Evolutionary conservation across 23 tunicate genomes (phyloP), one percentile per base, ranked within the genome.

Genomic region (Halocynthia aurantium): DNA sequence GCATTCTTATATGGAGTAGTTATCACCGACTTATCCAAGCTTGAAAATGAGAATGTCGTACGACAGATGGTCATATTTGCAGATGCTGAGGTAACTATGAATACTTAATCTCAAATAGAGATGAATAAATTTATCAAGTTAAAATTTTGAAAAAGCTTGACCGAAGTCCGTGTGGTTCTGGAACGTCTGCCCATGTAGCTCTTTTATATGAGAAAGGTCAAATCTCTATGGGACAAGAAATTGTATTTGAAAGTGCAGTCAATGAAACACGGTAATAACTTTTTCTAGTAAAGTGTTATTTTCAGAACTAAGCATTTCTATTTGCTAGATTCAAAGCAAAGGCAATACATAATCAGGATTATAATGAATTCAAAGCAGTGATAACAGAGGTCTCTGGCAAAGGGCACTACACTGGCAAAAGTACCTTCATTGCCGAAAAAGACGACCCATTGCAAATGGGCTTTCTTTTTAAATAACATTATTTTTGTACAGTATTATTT

Each of bases 121-220:
- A n/a, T 31, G 1, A 31, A 4, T 8, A 63, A 63, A 63, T 10
- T 63, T 6, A 63, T 49, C 8, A 63, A 40, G 51, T 63, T 78
- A 13, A 62, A 49, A 9, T 53, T 17, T 18, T 76, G 10, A 44
- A 54, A 0, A 18, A 85, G 90, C 40, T 85, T 12, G 90, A 80
- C 57, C 56, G 90, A 80, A 85, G 90, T 40, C 90, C 90, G 6
- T 71, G 80, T 52, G 90, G 90, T 56, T 85, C 90, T 9, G 90
- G 90, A 6, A 73, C 80, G 6, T 65, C 84, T 53, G 90, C 90
- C 5, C 64, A 70, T 55, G 68, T 85, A 73, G 90, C 84, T 22
- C 50, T 80, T 22, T 44, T 85, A 18, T 17, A 61, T 19, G 81
- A 72, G 7, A 73, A 80, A 61, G 57, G 57, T 12, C 60, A 73